Evolutionary conservation across 2,113 vertebrate species (phyloP), one percentile per base, ranked within the genome.

Genomic region (Pseudorectes ferrugineus): DNA sequence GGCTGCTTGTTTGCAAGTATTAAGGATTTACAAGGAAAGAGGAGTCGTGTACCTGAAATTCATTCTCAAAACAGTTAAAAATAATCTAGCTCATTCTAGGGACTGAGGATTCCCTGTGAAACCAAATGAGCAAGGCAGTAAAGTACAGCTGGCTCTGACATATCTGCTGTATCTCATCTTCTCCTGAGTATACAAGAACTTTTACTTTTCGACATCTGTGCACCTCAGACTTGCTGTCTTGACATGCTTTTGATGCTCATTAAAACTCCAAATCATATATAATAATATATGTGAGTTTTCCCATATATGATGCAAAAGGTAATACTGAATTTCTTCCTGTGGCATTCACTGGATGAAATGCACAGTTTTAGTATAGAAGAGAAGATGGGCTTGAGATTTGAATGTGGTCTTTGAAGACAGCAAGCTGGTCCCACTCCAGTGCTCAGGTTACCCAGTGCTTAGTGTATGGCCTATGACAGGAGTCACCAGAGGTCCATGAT

Each of bases 381-480:
- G 40, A 75, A 78, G 31, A 28, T 0, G 2, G 13, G 1, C 35
- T 21, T 31, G 28, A 63, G 9, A 38, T 49, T 11, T 83, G 71
- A 31, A 59, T 38, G 35, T 45, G 10, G 43, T 33, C 38, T 92
- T 35, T n/a, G 51, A 61, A 65, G 11, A 20, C 5, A 7, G 21
- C 19, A 84, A 73, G 20, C 35, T 49, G 29, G 21, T 74, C 42
- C 38, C 29, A 9, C 29, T 52, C 10, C 46, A 83, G 33, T 28
- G 22, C 40, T 68, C 14, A 17, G 3, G 25, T 61, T 65, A 29
- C 36, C 40, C 49, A 25, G 29, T 68, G 48, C 28, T 92, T 24
- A 55, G 23, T 3, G 2, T 13, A n/a, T 0, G 1, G 31, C 15
- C 40, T 48, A 1, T 55, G 73, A 42, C 48, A 73, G 18, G 36